These are phyloP conservation scores for Aplocera efformata DNA, from an alignment of 2,888 invertebrate species.

Conservation along the genomic window DNA sequence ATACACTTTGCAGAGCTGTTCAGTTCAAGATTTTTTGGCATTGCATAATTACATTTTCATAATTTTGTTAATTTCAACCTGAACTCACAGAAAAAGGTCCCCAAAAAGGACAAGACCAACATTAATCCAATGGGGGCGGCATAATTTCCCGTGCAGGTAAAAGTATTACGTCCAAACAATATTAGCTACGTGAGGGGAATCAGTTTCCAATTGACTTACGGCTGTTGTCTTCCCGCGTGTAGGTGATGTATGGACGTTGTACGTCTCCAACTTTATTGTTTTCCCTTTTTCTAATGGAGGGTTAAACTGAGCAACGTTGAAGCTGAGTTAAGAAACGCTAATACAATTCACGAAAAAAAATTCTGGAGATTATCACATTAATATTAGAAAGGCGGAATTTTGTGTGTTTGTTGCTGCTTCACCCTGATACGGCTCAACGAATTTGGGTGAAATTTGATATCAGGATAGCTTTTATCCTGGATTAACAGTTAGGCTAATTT, in stretches of 20 bases:
- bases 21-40: no score
- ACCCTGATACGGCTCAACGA: no score
- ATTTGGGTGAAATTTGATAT: no score
- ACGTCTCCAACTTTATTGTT: constrained; percentile 31
- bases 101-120: constrained; percentile 36
- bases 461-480: no score
- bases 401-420: no score
- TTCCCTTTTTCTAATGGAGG: constrained; percentile 31
- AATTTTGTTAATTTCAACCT: no score
- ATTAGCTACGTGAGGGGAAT: constrained; percentile 64
- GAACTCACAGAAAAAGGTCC: not conserved
- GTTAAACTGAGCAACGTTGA: constrained; percentile 18
- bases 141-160: constrained; percentile 62
- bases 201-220: constrained; percentile 51
- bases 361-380: no score
- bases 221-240: constrained; percentile 27
- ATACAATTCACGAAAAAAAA: not conserved
- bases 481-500: no score
- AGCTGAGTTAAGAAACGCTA: constrained; percentile 1
- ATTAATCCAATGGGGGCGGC: constrained; percentile 58
- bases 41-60: no score
- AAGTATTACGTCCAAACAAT: constrained; percentile 68
- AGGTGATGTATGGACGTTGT: constrained; percentile 29
- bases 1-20: no score
- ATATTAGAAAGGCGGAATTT: no score